Conservation (phyloP, 1,140 invertebrate genomes). For the Listronotus oregonensis region DNA sequence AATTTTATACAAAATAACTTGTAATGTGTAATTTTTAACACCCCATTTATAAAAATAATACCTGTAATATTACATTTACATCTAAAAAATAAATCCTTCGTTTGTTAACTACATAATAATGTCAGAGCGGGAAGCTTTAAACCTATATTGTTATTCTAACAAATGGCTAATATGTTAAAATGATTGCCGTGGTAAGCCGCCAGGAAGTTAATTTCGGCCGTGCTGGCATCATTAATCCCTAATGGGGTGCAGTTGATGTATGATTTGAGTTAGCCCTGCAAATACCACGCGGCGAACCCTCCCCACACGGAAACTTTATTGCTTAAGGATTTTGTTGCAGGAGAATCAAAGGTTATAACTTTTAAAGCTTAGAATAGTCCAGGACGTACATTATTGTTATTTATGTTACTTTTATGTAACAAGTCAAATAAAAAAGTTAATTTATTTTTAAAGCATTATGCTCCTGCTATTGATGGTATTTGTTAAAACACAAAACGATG, state of each 20-base stretch:
- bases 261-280: slow-evolving; percentile 49
- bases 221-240: slow-evolving; percentile 58
- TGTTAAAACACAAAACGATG: too few relatives aligned
- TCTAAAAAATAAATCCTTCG: slow-evolving; percentile 19
- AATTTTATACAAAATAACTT: too few relatives aligned
- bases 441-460: too few relatives aligned
- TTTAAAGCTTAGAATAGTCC: slow-evolving; percentile 18
- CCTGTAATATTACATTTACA: not conserved
- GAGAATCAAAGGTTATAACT: slow-evolving; percentile 45
- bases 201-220: slow-evolving; percentile 57
- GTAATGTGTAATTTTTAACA: too few relatives aligned
- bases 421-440: too few relatives aligned
- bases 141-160: slow-evolving; percentile 56
- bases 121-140: slow-evolving; percentile 21
- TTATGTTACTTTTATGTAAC: too few relatives aligned
- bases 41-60: too few relatives aligned
- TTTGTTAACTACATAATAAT: slow-evolving; percentile 25
- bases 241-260: slow-evolving; percentile 58
- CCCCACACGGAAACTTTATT: slow-evolving; percentile 32
- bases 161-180: slow-evolving; percentile 59
- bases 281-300: slow-evolving; percentile 32
- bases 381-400: not conserved
- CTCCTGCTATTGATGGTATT: too few relatives aligned
- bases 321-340: slow-evolving; percentile 18
- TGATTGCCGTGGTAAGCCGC: slow-evolving; percentile 57